Conservation (phyloP, 2,113 vertebrate genomes). For the Talpa occidentalis region DNA sequence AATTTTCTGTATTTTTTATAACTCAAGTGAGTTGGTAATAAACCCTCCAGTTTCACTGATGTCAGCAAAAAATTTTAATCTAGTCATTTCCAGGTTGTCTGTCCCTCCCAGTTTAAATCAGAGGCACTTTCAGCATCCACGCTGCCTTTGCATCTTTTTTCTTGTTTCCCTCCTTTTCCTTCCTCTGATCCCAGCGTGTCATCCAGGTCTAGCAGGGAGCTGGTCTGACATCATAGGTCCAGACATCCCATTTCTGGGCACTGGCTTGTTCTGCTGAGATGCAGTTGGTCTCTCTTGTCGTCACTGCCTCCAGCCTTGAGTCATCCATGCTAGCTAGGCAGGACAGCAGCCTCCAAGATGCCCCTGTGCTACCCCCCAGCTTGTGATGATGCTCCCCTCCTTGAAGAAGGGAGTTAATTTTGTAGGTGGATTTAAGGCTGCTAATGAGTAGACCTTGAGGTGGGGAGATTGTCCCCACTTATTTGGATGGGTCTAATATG, state of each 20-base stretch:
- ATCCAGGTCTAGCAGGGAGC: neutral
- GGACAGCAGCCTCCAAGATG: neutral
- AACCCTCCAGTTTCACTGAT: neutral
- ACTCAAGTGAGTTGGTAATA: slow-evolving; percentile 44
- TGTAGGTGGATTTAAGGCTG: neutral
- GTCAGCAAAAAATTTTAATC: slow-evolving; percentile 61
- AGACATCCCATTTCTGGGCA: neutral
- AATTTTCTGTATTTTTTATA: slow-evolving; percentile 43
- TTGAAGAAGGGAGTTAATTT: neutral
- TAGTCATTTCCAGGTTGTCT: slow-evolving; percentile 54
- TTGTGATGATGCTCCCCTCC: neutral
- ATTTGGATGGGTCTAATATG: neutral
- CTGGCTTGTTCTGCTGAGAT: neutral
- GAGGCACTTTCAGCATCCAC: neutral
- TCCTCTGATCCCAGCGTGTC: neutral
- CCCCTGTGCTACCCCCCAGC: neutral
- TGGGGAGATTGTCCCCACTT: no score
- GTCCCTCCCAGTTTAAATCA: slow-evolving; percentile 59
- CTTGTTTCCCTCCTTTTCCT: neutral
- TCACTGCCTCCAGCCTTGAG: neutral
- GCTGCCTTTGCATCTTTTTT: neutral
- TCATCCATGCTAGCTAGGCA: neutral
- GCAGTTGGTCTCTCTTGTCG: neutral
- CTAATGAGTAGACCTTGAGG: neutral
- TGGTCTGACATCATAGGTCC: neutral